phyloP scores from a whole-genome alignment of 2,888 invertebrate genomes.

The Scrobipalpa costella region DNA sequence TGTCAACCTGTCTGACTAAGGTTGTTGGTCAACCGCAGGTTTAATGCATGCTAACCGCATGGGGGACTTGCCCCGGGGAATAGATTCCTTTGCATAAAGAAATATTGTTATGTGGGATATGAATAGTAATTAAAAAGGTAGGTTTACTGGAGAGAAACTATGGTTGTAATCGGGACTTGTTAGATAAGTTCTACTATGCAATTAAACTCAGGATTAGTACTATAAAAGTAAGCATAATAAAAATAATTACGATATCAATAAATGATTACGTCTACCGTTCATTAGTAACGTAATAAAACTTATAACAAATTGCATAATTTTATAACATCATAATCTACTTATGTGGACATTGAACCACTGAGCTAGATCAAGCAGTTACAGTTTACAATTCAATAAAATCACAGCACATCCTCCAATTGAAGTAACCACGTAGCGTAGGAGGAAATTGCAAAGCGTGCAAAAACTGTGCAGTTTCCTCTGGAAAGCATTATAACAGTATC shows the following conservation, averaged over 20 bases:
- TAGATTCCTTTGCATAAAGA: neutral
- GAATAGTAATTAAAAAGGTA: neutral
- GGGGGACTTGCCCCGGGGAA: neutral
- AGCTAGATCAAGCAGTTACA: neutral
- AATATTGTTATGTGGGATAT: neutral
- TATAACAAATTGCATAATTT: no score
- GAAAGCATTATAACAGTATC: conserved; percentile 9
- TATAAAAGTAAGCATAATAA: no score
- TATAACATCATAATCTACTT: no score
- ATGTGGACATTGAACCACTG: no score
- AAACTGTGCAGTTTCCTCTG: conserved; percentile 12
- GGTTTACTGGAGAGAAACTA: neutral
- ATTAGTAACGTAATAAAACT: no score
- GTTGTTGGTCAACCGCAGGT: neutral
- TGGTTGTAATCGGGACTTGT: no score
- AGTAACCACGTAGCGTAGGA: neutral
- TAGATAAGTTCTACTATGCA: no score
- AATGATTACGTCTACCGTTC: no score
- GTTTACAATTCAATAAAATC: neutral
- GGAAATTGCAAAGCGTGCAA: conserved; percentile 9
- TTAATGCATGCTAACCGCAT: neutral
- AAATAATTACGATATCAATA: no score
- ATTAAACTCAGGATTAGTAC: no score
- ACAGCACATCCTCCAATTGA: neutral
- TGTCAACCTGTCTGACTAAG: neutral